These are phyloP conservation scores for Drosophila greeni DNA, from an alignment of 2,888 invertebrate genomes.

Conservation along the genomic window DNA sequence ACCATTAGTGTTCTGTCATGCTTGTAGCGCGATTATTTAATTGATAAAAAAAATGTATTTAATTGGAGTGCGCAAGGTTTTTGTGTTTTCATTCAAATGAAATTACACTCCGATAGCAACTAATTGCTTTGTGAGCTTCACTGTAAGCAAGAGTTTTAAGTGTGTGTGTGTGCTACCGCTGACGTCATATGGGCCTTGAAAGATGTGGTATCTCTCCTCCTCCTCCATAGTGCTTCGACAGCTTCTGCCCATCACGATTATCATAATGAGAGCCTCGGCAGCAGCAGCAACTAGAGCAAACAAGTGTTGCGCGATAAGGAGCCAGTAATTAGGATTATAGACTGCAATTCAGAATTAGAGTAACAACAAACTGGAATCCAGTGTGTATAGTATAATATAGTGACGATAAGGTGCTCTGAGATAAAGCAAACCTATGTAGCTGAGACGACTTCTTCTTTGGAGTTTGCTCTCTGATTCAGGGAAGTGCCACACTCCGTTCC, in stretches of 20 bases:
- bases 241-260: slow-evolving; percentile 25
- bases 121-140: slow-evolving; percentile 10
- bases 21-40: slow-evolving; percentile 53
- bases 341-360: slow-evolving; percentile 58
- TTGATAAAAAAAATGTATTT: slow-evolving; percentile 55
- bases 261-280: slow-evolving; percentile 6
- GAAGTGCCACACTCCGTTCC: background rate
- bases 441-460: background rate
- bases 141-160: slow-evolving; percentile 3
- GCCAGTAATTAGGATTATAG: slow-evolving; percentile 42
- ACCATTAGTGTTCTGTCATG: slow-evolving; percentile 58
- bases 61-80: slow-evolving; percentile 31
- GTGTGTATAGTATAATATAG: slow-evolving; percentile 5
- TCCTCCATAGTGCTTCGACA: slow-evolving; percentile 27
- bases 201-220: slow-evolving; percentile 17
- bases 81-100: slow-evolving; percentile 29
- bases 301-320: slow-evolving; percentile 32
- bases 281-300: slow-evolving; percentile 49
- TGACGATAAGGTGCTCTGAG: slow-evolving; percentile 17
- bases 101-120: slow-evolving; percentile 18
- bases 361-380: slow-evolving; percentile 24
- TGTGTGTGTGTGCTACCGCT: slow-evolving; percentile 18
- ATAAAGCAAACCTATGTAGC: slow-evolving; percentile 8
- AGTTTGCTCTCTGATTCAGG: slow-evolving; percentile 7
- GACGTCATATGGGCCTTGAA: slow-evolving; percentile 38